Evolutionary conservation across 2,797 vertebrate genomes (phyloP).

Genomic region (Brachyrhaphis roseni): DNA sequence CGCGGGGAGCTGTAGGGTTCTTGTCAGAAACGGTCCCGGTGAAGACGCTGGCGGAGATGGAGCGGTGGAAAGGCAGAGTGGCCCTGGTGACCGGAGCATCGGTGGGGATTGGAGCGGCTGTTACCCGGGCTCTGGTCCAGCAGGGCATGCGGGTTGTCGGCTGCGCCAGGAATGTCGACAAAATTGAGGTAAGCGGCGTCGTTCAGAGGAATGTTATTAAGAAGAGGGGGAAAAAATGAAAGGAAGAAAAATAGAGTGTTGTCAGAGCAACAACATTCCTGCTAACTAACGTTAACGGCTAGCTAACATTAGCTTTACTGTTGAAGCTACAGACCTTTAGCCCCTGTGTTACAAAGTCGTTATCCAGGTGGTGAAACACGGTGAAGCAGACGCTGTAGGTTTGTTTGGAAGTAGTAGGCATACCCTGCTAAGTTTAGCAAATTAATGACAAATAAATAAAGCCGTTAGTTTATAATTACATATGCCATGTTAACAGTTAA

Average conservation of each 20-base stretch:
- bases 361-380: not conserved
- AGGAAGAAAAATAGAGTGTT: not conserved
- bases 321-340: constrained; percentile 41
- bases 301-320: constrained; percentile 66
- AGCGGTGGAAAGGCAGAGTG: constrained; percentile 92
- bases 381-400: not conserved
- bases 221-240: not conserved
- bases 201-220: not conserved
- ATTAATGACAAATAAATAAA: not conserved
- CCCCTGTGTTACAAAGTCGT: not conserved
- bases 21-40: constrained; percentile 19
- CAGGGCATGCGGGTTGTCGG: constrained; percentile 95
- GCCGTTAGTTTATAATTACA: not conserved
- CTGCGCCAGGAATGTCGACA: constrained; percentile 91
- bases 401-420: not conserved
- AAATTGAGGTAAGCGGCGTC: constrained; percentile 86
- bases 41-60: constrained; percentile 88
- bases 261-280: constrained; percentile 32
- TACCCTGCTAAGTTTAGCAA: not conserved
- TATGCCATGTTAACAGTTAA: not conserved
- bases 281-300: constrained; percentile 53
- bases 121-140: constrained; percentile 91
- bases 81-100: constrained; percentile 95
- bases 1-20: constrained; percentile 14
- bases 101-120: constrained; percentile 92